Conservation (phyloP, 1,140 invertebrate species). For the Chelonus insularis region DNA sequence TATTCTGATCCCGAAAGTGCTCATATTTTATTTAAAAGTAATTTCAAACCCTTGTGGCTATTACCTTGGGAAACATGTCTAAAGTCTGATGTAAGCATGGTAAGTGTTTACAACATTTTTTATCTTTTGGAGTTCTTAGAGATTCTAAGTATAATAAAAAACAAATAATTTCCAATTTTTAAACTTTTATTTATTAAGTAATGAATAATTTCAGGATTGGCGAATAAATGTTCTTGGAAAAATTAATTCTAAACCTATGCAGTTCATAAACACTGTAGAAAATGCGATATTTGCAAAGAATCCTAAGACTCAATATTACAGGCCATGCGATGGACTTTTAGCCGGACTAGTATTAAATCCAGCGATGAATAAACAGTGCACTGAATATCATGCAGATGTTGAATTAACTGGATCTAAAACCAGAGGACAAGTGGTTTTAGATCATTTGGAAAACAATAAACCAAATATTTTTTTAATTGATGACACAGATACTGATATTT, state of each 20-base stretch:
- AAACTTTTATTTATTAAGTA: slow-evolving; percentile 12
- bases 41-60: slow-evolving; percentile 63
- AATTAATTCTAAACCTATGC: slow-evolving; percentile 52
- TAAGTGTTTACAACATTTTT: slow-evolving; percentile 50
- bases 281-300: slow-evolving; percentile 44
- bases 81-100: slow-evolving; percentile 55
- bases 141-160: slow-evolving; percentile 3
- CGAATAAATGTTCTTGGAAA: slow-evolving; percentile 56
- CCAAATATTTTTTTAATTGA: slow-evolving; percentile 63
- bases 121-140: background rate
- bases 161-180: slow-evolving; percentile 1
- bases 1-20: slow-evolving; percentile 77
- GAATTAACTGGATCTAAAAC: slow-evolving; percentile 63
- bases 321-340: slow-evolving; percentile 64
- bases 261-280: slow-evolving; percentile 63
- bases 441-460: slow-evolving; percentile 58
- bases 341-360: slow-evolving; percentile 61
- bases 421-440: slow-evolving; percentile 65
- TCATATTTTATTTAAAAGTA: slow-evolving; percentile 66
- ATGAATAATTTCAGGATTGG: slow-evolving; percentile 61
- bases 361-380: slow-evolving; percentile 37
- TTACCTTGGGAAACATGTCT: slow-evolving; percentile 69
- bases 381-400: slow-evolving; percentile 59
- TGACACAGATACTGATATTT: slow-evolving; percentile 58
- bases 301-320: slow-evolving; percentile 43